Conservation (phyloP, 2,888 invertebrate genomes). For the Cantharis nigra region DNA sequence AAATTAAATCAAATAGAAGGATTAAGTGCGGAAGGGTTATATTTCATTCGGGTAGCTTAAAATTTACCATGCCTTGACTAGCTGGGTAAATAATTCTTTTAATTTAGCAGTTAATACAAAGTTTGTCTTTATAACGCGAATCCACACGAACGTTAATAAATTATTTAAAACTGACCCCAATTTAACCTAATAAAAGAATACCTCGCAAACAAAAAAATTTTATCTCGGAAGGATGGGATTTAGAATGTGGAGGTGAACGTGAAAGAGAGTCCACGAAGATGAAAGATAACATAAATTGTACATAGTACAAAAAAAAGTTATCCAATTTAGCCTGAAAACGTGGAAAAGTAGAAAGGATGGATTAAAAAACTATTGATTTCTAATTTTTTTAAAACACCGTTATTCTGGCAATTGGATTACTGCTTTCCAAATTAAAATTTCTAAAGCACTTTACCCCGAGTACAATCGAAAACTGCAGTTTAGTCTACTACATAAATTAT, state of each 20-base stretch:
- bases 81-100: not conserved
- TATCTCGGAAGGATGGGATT: not conserved
- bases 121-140: not conserved
- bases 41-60: conserved; percentile 3
- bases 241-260: not conserved
- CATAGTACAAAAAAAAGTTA: not conserved
- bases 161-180: not conserved
- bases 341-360: not conserved
- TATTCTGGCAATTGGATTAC: not conserved
- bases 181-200: not conserved
- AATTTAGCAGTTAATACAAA: not conserved
- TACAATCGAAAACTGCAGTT: not conserved
- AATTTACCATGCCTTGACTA: not conserved
- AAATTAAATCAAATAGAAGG: conserved; percentile 1
- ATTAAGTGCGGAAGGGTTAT: conserved; percentile 3
- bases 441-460: not conserved
- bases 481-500: not conserved
- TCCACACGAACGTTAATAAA: not conserved
- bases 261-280: not conserved
- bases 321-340: not conserved
- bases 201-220: not conserved
- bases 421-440: not conserved
- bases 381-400: not conserved
- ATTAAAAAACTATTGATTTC: not conserved
- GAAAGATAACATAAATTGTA: not conserved